Percentiles rank a stretch among this genome's conserved stretches.
These are phyloP conservation scores for Trachops cirrhosus DNA, from an alignment of 2,797 vertebrate species.

Conservation along the genomic window DNA sequence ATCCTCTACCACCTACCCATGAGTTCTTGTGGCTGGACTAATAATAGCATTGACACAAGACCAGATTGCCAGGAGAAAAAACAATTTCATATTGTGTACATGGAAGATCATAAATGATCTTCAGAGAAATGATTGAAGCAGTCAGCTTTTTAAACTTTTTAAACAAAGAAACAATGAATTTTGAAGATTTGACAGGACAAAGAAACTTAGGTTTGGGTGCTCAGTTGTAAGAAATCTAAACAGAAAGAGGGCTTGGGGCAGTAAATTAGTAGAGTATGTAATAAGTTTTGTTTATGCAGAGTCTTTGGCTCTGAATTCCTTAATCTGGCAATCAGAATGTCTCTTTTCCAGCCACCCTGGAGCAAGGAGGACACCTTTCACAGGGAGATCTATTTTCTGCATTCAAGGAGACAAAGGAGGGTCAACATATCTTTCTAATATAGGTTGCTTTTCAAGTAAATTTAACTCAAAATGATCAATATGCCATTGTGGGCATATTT, in stretches of 20 bases:
- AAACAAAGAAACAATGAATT: neutral
- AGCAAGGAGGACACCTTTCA: neutral
- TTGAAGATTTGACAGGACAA: neutral
- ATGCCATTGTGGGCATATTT: neutral
- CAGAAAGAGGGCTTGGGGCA: neutral
- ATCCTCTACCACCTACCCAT: too few species aligned
- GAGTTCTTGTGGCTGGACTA: neutral
- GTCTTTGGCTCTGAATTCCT: neutral
- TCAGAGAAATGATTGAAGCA: neutral
- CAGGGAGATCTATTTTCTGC: neutral
- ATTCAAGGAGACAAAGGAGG: neutral
- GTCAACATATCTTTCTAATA: neutral
- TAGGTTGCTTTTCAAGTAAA: neutral
- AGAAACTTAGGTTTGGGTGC: neutral
- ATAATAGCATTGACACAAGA: neutral
- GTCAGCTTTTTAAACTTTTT: neutral
- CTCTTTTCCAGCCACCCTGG: neutral
- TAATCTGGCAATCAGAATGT: neutral
- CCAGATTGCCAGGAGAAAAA: neutral
- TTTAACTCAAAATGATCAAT: neutral
- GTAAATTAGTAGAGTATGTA: neutral
- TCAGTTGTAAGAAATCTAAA: neutral
- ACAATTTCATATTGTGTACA: neutral
- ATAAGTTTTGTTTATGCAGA: neutral
- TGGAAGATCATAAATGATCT: neutral